Percentiles rank a stretch among this genome's conserved stretches.
phyloP scores from a whole-genome alignment of 1,140 invertebrate genomes.

The Atopsyche davidsoni region DNA sequence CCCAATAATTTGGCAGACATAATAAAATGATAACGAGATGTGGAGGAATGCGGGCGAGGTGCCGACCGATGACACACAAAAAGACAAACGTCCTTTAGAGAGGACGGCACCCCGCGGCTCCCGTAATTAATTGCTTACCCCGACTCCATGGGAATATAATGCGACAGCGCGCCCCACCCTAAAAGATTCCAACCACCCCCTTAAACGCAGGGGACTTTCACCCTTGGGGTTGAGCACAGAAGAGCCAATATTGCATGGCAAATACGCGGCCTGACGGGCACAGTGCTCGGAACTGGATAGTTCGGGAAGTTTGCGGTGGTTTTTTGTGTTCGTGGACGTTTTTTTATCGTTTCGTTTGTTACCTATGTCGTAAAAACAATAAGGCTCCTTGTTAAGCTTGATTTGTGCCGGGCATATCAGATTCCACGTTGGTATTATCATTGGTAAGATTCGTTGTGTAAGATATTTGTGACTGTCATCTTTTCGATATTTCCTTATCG shows the following conservation, averaged over 20 bases:
- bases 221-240: no score
- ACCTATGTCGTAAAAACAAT: constrained; percentile 28
- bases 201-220: no score
- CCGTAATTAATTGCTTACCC: constrained; percentile 30
- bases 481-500: no score
- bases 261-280: no score
- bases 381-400: constrained; percentile 29
- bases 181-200: neutral
- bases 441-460: no score
- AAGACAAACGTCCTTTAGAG: constrained; percentile 32
- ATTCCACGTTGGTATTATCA: no score
- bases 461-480: no score
- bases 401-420: constrained; percentile 16
- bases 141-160: constrained; percentile 30
- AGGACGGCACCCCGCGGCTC: constrained; percentile 29
- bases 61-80: constrained; percentile 30
- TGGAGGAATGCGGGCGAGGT: constrained; percentile 22
- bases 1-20: constrained; percentile 7
- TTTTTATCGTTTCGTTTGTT: constrained; percentile 21
- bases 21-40: constrained; percentile 14
- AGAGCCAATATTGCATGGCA: no score
- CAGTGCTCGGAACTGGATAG: no score
- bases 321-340: constrained; percentile 20
- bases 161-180: neutral
- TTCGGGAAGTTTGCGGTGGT: constrained; percentile 18